These are phyloP conservation scores for Lophius piscatorius DNA, from an alignment of 2,113 vertebrate genomes.

Conservation along the genomic window DNA sequence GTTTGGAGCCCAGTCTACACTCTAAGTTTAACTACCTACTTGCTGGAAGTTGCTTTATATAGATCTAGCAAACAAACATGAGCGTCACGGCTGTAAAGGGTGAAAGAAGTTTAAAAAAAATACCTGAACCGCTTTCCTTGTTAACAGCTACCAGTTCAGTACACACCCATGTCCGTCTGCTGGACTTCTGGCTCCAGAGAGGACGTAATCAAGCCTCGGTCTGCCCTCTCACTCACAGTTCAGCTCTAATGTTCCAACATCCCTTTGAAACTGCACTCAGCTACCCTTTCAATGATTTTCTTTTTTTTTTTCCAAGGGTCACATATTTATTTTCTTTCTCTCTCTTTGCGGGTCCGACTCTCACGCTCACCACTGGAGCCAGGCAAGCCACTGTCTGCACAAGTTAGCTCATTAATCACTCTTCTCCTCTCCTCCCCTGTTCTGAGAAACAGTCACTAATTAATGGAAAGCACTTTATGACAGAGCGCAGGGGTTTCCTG, in stretches of 20 bases:
- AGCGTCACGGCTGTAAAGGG: constrained; percentile 5
- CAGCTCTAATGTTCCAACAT: constrained; percentile 42
- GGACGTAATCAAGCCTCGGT: constrained; percentile 45
- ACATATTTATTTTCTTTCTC: constrained; percentile 66
- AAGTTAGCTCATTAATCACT: constrained; percentile 63
- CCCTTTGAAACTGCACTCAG: constrained; percentile 58
- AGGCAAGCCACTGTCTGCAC: constrained; percentile 40
- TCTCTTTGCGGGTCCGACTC: constrained; percentile 30
- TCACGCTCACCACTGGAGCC: constrained; percentile 44
- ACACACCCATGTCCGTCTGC: constrained; percentile 53
- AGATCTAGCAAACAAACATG: not conserved
- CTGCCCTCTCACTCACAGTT: constrained; percentile 55
- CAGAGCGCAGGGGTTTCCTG: constrained; percentile 67
- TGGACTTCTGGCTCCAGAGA: constrained; percentile 63
- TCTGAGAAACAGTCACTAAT: constrained; percentile 67
- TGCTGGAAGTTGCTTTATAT: not conserved
- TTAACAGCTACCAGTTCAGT: constrained; percentile 33
- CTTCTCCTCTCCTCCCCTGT: constrained; percentile 41
- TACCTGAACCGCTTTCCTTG: constrained; percentile 18
- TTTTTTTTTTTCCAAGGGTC: constrained; percentile 19
- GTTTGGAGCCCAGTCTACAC: not conserved
- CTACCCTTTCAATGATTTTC: constrained; percentile 54
- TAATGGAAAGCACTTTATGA: constrained; percentile 76
- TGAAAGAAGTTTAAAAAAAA: constrained; percentile 23
- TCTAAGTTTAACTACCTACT: not conserved